These are phyloP conservation scores for Seriola quinqueradiata DNA, from an alignment of 2,113 vertebrate species.

Conservation along the genomic window DNA sequence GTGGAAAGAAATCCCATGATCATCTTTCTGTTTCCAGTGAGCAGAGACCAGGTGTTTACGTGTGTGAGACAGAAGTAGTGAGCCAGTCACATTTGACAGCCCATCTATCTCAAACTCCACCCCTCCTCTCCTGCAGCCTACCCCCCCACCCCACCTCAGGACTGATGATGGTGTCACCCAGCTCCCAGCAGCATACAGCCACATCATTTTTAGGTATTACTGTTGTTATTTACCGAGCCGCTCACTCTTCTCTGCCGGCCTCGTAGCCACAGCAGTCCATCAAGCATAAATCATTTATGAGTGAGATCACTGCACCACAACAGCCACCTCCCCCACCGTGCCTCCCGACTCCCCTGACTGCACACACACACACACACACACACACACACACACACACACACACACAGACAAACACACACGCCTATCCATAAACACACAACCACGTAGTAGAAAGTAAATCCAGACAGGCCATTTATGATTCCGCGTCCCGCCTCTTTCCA, in stretches of 20 bases:
- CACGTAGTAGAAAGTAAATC: slow-evolving; percentile 42
- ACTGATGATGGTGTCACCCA: slow-evolving; percentile 32
- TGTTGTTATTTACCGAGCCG: slow-evolving; percentile 66
- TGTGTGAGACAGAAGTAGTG: slow-evolving; percentile 16
- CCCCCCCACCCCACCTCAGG: not conserved
- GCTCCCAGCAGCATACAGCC: slow-evolving; percentile 39
- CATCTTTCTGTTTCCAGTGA: slow-evolving; percentile 56
- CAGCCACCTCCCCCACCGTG: slow-evolving; percentile 36
- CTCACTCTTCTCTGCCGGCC: slow-evolving; percentile 21
- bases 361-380: slow-evolving; percentile 7
- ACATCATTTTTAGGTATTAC: slow-evolving; percentile 50
- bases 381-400: not conserved
- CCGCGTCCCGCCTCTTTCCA: slow-evolving; percentile 12
- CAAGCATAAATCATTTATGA: slow-evolving; percentile 77
- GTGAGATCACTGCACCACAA: slow-evolving; percentile 77
- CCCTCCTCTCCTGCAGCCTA: slow-evolving; percentile 20
- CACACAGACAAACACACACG: no score
- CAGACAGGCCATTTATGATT: slow-evolving; percentile 21
- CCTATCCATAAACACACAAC: slow-evolving; percentile 51
- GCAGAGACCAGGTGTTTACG: slow-evolving; percentile 38
- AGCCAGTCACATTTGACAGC: slow-evolving; percentile 61
- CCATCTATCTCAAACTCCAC: slow-evolving; percentile 48
- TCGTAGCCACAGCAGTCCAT: slow-evolving; percentile 61
- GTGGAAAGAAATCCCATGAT: slow-evolving; percentile 75
- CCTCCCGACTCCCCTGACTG: slow-evolving; percentile 5